These are phyloP conservation scores for Burhinus bistriatus DNA, from an alignment of 2,113 vertebrate species.

Conservation along the genomic window DNA sequence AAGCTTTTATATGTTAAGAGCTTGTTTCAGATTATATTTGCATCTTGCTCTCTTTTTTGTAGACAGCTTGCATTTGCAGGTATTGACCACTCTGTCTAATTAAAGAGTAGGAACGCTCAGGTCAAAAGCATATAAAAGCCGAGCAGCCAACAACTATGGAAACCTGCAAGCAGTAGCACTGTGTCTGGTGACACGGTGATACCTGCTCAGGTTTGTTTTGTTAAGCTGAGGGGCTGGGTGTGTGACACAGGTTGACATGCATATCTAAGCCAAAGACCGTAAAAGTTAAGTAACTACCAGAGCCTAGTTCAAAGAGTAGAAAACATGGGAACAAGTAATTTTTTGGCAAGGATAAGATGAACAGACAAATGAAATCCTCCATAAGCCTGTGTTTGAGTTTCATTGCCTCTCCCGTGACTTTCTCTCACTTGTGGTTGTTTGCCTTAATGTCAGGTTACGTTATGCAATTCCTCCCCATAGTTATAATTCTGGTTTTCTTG, in stretches of 20 bases:
- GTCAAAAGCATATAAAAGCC: background rate
- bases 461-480: background rate
- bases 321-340: background rate
- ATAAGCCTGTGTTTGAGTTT: background rate
- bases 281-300: background rate
- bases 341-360: background rate
- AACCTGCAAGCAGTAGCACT: background rate
- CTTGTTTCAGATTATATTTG: background rate
- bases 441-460: background rate
- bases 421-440: background rate
- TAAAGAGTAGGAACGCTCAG: background rate
- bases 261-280: background rate
- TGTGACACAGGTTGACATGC: background rate
- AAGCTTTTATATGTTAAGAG: background rate
- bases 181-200: rapidly evolving
- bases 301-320: background rate
- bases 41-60: background rate
- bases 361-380: background rate
- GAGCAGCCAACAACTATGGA: background rate
- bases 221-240: background rate
- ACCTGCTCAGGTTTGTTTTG: background rate
- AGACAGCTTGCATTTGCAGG: background rate
- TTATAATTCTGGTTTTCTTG: background rate
- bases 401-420: background rate
- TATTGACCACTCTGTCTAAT: background rate